Evolutionary conservation across 2,113 vertebrate species (phyloP).

Genomic region (Ciconia stormi): DNA sequence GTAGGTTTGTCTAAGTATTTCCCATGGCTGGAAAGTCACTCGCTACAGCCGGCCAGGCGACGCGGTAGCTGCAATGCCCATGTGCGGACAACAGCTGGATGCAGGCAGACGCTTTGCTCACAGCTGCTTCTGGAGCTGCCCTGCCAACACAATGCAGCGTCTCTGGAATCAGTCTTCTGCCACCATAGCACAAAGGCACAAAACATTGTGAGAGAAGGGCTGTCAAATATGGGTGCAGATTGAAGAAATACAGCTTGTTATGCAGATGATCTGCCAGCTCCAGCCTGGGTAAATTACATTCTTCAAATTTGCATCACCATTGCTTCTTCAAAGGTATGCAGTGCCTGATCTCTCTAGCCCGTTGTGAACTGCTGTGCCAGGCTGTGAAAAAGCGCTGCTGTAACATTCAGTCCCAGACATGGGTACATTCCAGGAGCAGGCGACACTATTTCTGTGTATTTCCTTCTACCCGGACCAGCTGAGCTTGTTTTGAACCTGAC

Average conservation of each 20-base stretch:
- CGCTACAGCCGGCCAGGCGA: fast-evolving
- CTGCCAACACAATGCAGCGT: fast-evolving
- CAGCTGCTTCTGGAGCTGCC: background rate
- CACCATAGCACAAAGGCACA: background rate
- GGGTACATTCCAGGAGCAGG: conserved; percentile 26
- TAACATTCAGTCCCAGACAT: conserved; percentile 42
- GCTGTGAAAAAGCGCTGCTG: background rate
- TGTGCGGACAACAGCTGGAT: background rate
- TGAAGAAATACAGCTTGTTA: background rate
- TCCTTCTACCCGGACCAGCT: background rate
- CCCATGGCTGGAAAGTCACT: background rate
- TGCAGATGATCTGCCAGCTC: background rate
- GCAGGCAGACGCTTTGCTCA: background rate
- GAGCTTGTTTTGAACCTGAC: conserved; percentile 22
- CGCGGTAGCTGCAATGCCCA: background rate
- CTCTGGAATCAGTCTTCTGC: background rate
- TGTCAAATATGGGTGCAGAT: background rate
- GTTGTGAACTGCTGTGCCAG: background rate
- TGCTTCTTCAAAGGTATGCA: background rate
- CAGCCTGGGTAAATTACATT: background rate
- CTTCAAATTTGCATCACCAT: background rate
- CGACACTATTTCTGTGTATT: conserved; percentile 2
- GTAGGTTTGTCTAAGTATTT: background rate
- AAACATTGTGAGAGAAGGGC: background rate
- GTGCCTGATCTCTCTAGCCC: background rate